Evolutionary conservation across 2,113 vertebrate species (phyloP).

Genomic region (Carassius gibelio): DNA sequence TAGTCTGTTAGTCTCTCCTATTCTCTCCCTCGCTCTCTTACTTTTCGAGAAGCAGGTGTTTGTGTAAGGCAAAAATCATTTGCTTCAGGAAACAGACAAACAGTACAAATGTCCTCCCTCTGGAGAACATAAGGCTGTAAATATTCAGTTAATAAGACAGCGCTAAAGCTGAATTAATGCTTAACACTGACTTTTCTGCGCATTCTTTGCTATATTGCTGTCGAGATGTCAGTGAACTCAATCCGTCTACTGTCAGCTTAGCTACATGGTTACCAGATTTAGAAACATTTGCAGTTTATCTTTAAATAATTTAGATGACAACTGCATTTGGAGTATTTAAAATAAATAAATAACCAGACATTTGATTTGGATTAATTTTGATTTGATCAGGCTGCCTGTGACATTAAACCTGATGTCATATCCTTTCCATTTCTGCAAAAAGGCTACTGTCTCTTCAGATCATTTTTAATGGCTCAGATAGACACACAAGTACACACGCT

Average conservation of each 20-base stretch:
- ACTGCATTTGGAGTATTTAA: background rate
- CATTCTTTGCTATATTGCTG: background rate
- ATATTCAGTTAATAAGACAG: background rate
- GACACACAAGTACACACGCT: background rate
- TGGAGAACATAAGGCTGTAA: background rate
- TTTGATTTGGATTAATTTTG: background rate
- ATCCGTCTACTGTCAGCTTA: conserved; percentile 3
- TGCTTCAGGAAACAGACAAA: background rate
- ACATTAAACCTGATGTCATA: background rate
- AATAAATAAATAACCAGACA: conserved; percentile 10
- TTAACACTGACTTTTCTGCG: background rate
- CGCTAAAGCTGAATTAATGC: conserved; percentile 4
- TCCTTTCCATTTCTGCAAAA: background rate
- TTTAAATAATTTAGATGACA: conserved; percentile 18
- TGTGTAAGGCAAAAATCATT: background rate
- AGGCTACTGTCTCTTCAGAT: background rate
- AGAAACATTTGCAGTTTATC: conserved; percentile 14
- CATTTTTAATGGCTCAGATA: background rate
- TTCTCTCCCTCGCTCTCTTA: conserved; percentile 17
- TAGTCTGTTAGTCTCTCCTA: background rate
- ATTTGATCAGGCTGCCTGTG: background rate
- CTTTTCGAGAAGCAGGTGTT: background rate
- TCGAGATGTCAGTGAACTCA: background rate
- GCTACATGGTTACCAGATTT: conserved; percentile 12
- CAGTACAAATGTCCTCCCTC: background rate